Evolutionary conservation across 2,797 vertebrate species (phyloP), one percentile per base, ranked within the genome.

Genomic region (Sternarchorhynchus goeldii): DNA sequence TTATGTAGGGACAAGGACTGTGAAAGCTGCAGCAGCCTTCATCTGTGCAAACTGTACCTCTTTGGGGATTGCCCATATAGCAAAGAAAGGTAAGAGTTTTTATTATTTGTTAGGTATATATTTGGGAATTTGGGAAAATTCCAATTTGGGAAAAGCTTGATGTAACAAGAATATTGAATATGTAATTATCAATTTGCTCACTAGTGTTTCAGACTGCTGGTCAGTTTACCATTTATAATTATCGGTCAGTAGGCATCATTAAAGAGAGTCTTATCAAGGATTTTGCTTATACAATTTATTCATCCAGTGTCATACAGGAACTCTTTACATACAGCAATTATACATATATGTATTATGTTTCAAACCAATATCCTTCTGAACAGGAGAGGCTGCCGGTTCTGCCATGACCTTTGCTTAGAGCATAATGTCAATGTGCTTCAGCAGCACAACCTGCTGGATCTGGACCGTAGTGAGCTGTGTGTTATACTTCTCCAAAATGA

Each of bases 401-500:
- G 87, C 41, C 92, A 91, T 21, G 75, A 88, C 0, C 50, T 93
- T 76, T 0, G 50, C 41, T 86, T 85, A 0, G 70, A 0, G 5
- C 75, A 85, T 65, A 93, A 93, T n/a, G 2, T 14, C 0, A 4
- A 0, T 10, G 0, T 89, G 0, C 73, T 92, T 57, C 34, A 0
- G 0, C 59, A 81, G 21, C 82, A 90, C 0, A 73, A 53, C 0
- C 85, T 93, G 78, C 70, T 88, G 20, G 31, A 50, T 1, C 88
- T 94, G 82, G 86, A 82, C 79, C 50, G 14, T 21, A 3, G 6
- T 0, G 90, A 93, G 79, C 87, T 93, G 69, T 82, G 88, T 56
- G 84, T 81, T 0, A 78, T 93, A 74, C 83, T 93, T 65, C 76
- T 93, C 60, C 92, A 92, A 87, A 92, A 82, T 18, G 91, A 93